phyloP scores from a whole-genome alignment of 2,888 invertebrate species.

The Trichogramma evanescens region DNA sequence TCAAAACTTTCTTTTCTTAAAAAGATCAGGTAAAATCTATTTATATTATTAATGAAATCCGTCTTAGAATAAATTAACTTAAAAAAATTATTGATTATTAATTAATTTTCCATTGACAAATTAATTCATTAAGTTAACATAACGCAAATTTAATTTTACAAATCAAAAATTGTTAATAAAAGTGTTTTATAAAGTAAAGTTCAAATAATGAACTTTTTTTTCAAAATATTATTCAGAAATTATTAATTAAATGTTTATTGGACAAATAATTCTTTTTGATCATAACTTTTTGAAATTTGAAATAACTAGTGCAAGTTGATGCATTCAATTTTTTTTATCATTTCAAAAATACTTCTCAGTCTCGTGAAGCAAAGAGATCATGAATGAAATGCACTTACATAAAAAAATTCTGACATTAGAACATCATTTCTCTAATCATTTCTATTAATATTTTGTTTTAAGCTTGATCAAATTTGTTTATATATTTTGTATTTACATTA shows the following conservation, averaged over 20 bases:
- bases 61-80: no score
- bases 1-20: no score
- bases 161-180: no score
- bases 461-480: constrained; percentile 1
- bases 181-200: no score
- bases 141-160: no score
- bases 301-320: not conserved
- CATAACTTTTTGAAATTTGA: not conserved
- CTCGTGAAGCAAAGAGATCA: constrained; percentile 13
- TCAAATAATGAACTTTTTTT: no score
- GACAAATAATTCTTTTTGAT: not conserved
- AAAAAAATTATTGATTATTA: no score
- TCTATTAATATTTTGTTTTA: not conserved
- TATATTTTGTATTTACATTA: not conserved
- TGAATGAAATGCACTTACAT: constrained; percentile 15
- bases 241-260: constrained; percentile 2
- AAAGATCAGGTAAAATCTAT: no score
- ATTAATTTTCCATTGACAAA: no score
- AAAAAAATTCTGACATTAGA: constrained; percentile 1
- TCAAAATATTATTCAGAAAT: constrained; percentile 3
- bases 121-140: no score
- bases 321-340: constrained; percentile 4
- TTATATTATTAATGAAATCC: no score
- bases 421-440: constrained; percentile 4
- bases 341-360: constrained; percentile 13